Conservation (phyloP, 2,113 vertebrate genomes). For the Pteruthius melanotis region DNA sequence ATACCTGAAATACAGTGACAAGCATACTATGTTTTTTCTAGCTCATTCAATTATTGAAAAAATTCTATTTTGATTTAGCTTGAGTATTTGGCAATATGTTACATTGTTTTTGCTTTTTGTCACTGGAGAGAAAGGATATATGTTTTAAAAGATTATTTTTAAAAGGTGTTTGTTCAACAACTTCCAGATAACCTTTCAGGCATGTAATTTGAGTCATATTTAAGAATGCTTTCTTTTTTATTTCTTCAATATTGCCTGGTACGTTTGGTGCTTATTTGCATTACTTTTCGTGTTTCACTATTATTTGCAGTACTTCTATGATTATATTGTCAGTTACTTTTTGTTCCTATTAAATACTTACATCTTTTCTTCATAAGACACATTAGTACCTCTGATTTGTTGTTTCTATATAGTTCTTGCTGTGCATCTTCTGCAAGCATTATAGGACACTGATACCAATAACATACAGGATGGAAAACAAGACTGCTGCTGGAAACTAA, state of each 20-base stretch:
- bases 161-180: background rate
- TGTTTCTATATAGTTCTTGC: background rate
- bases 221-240: background rate
- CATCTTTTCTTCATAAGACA: background rate
- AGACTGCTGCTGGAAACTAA: background rate
- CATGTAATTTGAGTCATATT: background rate
- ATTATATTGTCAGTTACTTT: background rate
- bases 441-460: background rate
- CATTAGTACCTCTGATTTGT: background rate
- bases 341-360: background rate
- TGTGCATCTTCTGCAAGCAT: background rate
- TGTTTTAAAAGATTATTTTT: background rate
- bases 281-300: background rate
- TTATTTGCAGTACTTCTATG: background rate
- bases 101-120: background rate
- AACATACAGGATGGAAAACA: background rate
- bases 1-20: background rate
- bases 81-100: background rate
- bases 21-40: background rate
- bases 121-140: background rate
- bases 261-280: background rate
- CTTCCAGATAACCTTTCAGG: background rate
- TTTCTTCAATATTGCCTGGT: background rate
- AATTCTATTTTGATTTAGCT: background rate
- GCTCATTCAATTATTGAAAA: background rate